A percentile compares a stretch with the other conserved stretches of the same genome.
Conservation (phyloP, 2,888 invertebrate species). For the Arge pagana region DNA sequence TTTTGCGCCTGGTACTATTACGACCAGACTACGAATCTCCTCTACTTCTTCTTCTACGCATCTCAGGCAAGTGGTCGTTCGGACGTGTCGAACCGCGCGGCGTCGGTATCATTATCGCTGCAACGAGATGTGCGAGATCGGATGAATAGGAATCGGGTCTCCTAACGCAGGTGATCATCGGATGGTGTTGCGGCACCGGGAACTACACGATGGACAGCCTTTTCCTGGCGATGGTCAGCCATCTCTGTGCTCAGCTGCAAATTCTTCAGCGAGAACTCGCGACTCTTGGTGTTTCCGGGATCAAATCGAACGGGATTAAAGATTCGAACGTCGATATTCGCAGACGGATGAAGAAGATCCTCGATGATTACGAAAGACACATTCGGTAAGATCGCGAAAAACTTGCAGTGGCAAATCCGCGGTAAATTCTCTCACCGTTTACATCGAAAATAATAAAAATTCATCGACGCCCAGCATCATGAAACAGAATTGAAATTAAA, state of each 20-base stretch:
- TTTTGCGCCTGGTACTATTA: slow-evolving; percentile 33
- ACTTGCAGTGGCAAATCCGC: background rate
- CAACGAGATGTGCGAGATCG: background rate
- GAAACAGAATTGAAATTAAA: no score
- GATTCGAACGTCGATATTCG: background rate
- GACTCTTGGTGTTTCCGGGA: slow-evolving; percentile 3
- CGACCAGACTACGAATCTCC: slow-evolving; percentile 26
- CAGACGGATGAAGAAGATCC: slow-evolving; percentile 1
- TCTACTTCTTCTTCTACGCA: slow-evolving; percentile 27
- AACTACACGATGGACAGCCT: slow-evolving; percentile 32
- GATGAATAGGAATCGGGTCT: background rate
- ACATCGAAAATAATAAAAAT: no score
- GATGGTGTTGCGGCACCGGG: slow-evolving; percentile 26
- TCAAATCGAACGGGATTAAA: background rate
- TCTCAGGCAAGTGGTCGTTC: slow-evolving; percentile 31
- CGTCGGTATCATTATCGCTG: background rate
- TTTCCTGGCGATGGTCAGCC: slow-evolving; percentile 29
- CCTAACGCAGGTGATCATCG: slow-evolving; percentile 27
- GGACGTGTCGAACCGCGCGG: background rate
- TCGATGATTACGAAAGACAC: background rate
- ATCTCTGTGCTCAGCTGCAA: slow-evolving; percentile 27
- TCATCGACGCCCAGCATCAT: no score
- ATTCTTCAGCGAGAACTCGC: slow-evolving; percentile 28
- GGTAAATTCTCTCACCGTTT: no score
- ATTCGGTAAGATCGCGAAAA: slow-evolving; percentile 4